phyloP scores from a whole-genome alignment of 2,797 vertebrate species.

The Acanthis flammea region DNA sequence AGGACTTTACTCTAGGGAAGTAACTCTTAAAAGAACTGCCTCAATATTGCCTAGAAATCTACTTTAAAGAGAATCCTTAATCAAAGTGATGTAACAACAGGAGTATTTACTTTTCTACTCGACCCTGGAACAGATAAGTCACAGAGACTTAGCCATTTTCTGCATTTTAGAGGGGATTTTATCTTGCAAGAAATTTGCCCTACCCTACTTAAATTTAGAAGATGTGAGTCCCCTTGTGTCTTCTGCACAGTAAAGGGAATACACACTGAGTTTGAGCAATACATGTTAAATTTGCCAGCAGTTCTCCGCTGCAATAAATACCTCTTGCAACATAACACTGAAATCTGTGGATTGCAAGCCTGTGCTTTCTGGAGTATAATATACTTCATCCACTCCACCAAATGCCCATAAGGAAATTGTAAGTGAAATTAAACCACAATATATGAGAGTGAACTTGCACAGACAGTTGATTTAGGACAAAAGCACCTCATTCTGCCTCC shows the following conservation, averaged over 20 bases:
- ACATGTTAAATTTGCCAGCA: neutral
- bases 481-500: neutral
- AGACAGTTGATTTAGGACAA: neutral
- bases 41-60: neutral
- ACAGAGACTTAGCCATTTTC: neutral
- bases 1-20: neutral
- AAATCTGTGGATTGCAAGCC: slow-evolving; percentile 28
- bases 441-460: neutral
- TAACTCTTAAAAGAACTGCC: neutral
- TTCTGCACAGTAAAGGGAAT: neutral
- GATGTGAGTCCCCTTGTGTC: neutral
- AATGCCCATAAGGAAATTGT: slow-evolving; percentile 8
- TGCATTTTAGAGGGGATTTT: neutral
- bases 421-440: neutral
- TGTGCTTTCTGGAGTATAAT: neutral
- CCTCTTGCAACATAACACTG: slow-evolving; percentile 44
- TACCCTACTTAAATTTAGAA: neutral
- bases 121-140: neutral
- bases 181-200: neutral
- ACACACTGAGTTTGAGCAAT: slow-evolving; percentile 24
- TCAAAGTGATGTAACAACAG: neutral
- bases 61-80: slow-evolving; percentile 20
- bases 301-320: slow-evolving; percentile 25
- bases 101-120: neutral
- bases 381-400: slow-evolving; percentile 1